Base-by-base conservation (phyloP, 2,888 invertebrate genomes). In the Metallyticus violacea region DNA sequence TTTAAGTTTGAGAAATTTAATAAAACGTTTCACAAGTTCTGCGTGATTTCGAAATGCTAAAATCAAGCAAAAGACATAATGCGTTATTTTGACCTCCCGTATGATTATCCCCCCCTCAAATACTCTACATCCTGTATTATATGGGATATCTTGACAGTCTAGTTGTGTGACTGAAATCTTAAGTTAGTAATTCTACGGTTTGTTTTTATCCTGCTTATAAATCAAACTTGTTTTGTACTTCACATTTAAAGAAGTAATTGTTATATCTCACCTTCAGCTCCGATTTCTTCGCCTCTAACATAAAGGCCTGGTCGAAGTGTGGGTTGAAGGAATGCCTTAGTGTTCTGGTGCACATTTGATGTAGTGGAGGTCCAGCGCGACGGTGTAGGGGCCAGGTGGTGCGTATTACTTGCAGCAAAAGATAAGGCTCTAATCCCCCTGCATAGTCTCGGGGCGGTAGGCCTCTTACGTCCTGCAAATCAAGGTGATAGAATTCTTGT, bases 361-460 rank as follows among this genome's bases (percentile, higher is more conserved):
- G 91, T 85, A 92, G 88, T 86, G 91, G 91, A 85, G 90, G 90
- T n/a, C 89, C 90, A 82, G 91, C 91, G 86, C 91, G 89, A 84
- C 90, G 79, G 15, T 87, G 85, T n/a, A 87, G 90, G 7, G 90
- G 89, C 92, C 92, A 92, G 25, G 91, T 90, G 87, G 90, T 89
- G 86, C 91, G 91, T 28, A 90, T 88, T 27, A 92, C 90, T 86
- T 91, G 90, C 40, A 92, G 86, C 85, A 90, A 88, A 62, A 92
- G 91, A 89, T 91, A 91, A 85, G 92, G 92, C 87, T 92, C 91
- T 79, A 91, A 82, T 22, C 91, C 90, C 85, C 92, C 92, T 87
- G 92, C 91, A 89, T 93, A 93, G 88, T 92, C 92, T 88, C 92
- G 91, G 29, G 92, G 91, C 5, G 92, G 92, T 88, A 93, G 91